Percentiles rank a stretch among this genome's conserved stretches.
Evolutionary conservation across 1,140 invertebrate genomes (phyloP).

Genomic region (Mesaphorura yosii): DNA sequence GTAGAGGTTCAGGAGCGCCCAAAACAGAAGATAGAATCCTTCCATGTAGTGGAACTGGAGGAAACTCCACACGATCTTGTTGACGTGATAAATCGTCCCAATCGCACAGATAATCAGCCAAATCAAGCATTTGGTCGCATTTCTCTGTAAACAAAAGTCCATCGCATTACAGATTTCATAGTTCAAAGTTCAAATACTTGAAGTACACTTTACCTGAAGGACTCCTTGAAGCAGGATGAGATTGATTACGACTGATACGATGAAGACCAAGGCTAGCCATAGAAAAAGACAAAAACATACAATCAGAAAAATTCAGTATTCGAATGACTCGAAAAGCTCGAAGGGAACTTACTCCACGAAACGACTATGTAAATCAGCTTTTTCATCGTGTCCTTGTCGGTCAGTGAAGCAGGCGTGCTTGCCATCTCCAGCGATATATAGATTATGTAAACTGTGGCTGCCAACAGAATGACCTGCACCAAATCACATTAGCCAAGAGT

Average conservation of each 20-base stretch:
- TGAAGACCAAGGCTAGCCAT: neutral
- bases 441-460: neutral
- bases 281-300: neutral
- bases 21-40: constrained; percentile 1
- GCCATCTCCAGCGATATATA: neutral
- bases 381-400: neutral
- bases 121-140: constrained; percentile 2
- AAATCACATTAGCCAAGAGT: neutral
- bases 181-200: neutral
- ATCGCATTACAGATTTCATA: neutral
- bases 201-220: neutral
- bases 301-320: neutral
- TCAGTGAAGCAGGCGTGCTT: neutral
- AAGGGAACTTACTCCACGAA: neutral
- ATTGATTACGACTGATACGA: neutral
- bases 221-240: constrained; percentile 1
- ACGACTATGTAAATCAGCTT: neutral
- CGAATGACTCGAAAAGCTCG: neutral
- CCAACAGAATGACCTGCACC: neutral
- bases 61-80: constrained; percentile 2
- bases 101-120: neutral
- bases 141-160: constrained; percentile 8
- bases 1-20: constrained; percentile 1
- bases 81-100: neutral
- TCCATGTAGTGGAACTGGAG: neutral